Percentiles rank a stretch among this genome's conserved stretches.
phyloP scores from a whole-genome alignment of 64 coral and sea anemone genomes.

The Exaiptasia diaphana region DNA sequence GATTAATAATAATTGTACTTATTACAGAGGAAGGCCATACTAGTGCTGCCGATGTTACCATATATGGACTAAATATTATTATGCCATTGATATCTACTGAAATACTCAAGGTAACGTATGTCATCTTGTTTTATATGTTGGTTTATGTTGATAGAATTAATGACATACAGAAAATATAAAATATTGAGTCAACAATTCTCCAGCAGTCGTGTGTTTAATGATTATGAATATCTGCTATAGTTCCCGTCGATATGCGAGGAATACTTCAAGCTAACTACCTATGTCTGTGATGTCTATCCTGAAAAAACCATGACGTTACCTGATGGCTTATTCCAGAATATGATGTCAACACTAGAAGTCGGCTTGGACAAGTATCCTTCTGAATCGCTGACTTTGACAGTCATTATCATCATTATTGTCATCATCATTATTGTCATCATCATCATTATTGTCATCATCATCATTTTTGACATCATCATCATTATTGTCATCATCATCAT shows the following conservation, averaged over 20 bases:
- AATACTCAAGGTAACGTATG: constrained; percentile 66
- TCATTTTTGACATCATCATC: too few relatives aligned
- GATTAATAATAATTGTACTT: too few relatives aligned
- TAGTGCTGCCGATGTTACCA: constrained; percentile 68
- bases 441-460: too few relatives aligned
- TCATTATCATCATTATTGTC: too few relatives aligned
- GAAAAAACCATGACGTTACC: constrained; percentile 67
- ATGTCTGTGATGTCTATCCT: constrained; percentile 86
- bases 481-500: too few relatives aligned
- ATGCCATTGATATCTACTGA: constrained; percentile 87
- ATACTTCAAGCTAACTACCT: constrained; percentile 86
- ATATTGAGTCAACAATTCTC: too few relatives aligned
- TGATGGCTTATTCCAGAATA: constrained; percentile 80
- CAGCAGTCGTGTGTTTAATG: too few relatives aligned
- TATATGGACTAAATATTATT: constrained; percentile 93
- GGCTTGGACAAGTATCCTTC: constrained; percentile 95
- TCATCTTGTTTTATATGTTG: background rate
- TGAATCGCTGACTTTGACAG: background rate
- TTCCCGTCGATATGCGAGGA: constrained; percentile 82
- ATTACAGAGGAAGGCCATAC: background rate
- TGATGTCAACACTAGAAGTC: constrained; percentile 81
- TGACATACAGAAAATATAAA: too few relatives aligned
- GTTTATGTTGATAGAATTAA: background rate
- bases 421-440: too few relatives aligned
- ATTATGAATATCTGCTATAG: too few relatives aligned